phyloP scores from a whole-genome alignment of 1,140 invertebrate genomes.

The Saccostrea echinata region DNA sequence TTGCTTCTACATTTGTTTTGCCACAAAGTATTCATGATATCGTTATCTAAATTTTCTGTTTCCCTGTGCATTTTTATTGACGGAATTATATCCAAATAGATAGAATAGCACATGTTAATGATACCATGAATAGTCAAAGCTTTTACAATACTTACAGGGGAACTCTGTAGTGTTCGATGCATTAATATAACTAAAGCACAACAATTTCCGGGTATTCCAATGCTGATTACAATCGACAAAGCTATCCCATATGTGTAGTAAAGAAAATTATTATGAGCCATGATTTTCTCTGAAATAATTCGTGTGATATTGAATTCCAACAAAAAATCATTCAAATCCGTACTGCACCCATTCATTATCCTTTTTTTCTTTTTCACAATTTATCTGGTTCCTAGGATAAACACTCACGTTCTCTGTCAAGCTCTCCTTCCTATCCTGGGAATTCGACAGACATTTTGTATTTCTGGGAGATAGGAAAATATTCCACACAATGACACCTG shows the following conservation, averaged over 20 bases:
- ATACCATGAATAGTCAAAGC: slow-evolving; percentile 34
- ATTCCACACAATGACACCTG: background rate
- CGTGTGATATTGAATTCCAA: background rate
- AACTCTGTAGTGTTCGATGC: slow-evolving; percentile 36
- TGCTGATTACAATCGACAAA: slow-evolving; percentile 7
- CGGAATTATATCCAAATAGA: slow-evolving; percentile 39
- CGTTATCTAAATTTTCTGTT: background rate
- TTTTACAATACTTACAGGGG: slow-evolving; percentile 42
- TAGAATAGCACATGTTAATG: slow-evolving; percentile 32
- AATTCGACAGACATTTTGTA: background rate
- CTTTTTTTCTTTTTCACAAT: background rate
- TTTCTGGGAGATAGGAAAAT: background rate
- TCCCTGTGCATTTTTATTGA: slow-evolving; percentile 17
- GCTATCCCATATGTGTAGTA: slow-evolving; percentile 14
- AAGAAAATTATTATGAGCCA: background rate
- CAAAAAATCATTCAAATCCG: background rate
- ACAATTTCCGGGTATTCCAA: slow-evolving; percentile 41
- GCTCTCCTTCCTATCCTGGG: too few relatives aligned
- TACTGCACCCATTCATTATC: background rate
- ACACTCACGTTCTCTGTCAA: background rate
- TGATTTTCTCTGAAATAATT: background rate
- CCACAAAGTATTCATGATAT: background rate
- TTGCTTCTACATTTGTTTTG: background rate
- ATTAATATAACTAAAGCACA: slow-evolving; percentile 30
- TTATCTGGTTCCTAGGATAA: background rate